These are phyloP conservation scores for Jordanella pulchra DNA, from an alignment of 2,797 vertebrate genomes.

Conservation along the genomic window DNA sequence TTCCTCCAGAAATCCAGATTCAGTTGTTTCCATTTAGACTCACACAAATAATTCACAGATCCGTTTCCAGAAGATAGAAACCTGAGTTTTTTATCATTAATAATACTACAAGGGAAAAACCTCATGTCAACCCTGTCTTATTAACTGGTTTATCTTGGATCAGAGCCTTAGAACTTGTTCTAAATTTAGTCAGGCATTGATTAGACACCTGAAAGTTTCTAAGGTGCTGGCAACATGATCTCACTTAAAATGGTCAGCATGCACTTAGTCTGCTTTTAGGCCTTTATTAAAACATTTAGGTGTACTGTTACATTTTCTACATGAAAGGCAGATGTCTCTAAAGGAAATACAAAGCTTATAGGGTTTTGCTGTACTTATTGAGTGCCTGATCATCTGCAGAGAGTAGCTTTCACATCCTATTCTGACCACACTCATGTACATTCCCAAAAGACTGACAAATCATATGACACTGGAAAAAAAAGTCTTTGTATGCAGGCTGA, in stretches of 20 bases:
- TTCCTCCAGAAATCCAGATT: background rate
- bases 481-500: background rate
- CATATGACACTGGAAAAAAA: background rate
- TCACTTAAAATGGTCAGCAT: background rate
- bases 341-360: background rate
- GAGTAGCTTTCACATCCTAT: background rate
- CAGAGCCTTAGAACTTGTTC: background rate
- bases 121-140: background rate
- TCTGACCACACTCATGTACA: background rate
- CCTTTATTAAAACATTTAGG: constrained; percentile 1
- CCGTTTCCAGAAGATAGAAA: background rate
- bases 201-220: background rate
- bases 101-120: background rate
- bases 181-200: background rate
- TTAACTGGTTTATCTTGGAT: constrained; percentile 5
- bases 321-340: background rate
- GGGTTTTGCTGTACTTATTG: background rate
- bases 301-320: background rate
- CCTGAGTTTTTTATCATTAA: background rate
- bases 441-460: background rate
- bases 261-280: background rate
- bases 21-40: background rate
- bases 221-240: background rate
- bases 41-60: background rate
- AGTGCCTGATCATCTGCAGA: background rate